Base-by-base conservation (phyloP, 1,140 invertebrate species). In the Prorops nasuta region DNA sequence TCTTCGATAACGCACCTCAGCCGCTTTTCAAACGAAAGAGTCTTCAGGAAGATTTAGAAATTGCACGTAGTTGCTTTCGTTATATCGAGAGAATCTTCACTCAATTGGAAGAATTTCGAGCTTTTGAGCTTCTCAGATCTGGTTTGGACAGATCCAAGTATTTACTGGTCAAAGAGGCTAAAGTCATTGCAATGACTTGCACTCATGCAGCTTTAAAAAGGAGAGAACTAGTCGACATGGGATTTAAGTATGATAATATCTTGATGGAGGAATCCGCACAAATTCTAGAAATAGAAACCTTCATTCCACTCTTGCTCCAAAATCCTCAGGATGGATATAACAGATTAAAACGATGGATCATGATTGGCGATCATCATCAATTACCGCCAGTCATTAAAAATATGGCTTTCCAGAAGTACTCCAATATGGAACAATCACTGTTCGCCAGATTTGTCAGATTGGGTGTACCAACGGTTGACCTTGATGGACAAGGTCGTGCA, bases 171-270 rank as follows among this genome's bases (percentile, higher is more conserved):
- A 98, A 98, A 73, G 98, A 99, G 77, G 97, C 97, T 0, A 99
- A 98, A 79, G 98, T 99, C 19, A 99, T 99, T 61, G 98, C 98
- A 2, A 99, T 99, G 98, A 99, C 98, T 1, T 99, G 98, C 81
- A 99, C 98, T 0, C 98, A 99, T 77, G 97, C 98, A 12, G 98
- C 97, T 1, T 80, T 99, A 0, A 98, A 98, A 71, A 82, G 98
- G 28, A 88, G 93, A 46, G 98, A 99, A 73, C 80, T 99, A 1
- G 96, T 99, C 0, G 91, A 97, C 66, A 85, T 97, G 64, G 94
- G 89, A 47, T 97, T 96, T 67, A 94, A 96, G 71, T 99, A 98
- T 77, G 97, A 99, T 71, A 99, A 98, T 71, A 98, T 98, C 44
- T 75, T 99, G 0, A 99, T 99, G 96, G 98, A 99, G 80, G 98